Evolutionary conservation across 1,140 invertebrate genomes (phyloP).

Genomic region (Philotrypesis tridentata): DNA sequence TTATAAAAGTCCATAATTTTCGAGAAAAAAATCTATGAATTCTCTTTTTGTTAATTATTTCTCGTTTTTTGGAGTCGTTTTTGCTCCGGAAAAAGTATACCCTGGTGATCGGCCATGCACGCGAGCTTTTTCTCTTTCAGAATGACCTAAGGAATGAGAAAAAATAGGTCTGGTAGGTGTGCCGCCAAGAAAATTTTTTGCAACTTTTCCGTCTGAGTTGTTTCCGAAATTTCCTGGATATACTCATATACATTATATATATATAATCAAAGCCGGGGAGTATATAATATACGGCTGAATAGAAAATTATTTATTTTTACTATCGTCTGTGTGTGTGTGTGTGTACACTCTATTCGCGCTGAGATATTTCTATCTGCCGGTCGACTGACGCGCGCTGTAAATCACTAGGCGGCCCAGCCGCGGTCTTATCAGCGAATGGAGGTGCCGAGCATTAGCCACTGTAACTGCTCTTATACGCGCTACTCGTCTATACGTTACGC

Average conservation of each 20-base stretch:
- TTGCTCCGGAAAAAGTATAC: no score
- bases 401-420: slow-evolving; percentile 6
- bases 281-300: slow-evolving; percentile 28
- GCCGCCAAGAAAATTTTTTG: no score
- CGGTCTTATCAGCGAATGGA: slow-evolving; percentile 42
- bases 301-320: slow-evolving; percentile 32
- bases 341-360: neutral
- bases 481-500: neutral
- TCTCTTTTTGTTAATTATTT: no score
- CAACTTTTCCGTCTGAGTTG: neutral
- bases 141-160: no score
- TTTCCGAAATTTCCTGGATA: no score
- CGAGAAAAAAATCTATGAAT: no score
- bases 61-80: no score
- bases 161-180: no score
- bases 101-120: no score
- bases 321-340: neutral
- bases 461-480: slow-evolving; percentile 16
- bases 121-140: no score
- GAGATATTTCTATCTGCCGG: slow-evolving; percentile 36
- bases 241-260: no score
- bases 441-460: slow-evolving; percentile 41
- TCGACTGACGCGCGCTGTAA: slow-evolving; percentile 20
- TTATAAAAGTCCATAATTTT: no score
- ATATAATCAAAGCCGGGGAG: neutral